Evolutionary conservation across 2,888 invertebrate genomes (phyloP), one percentile per base, ranked within the genome.

Genomic region (Cacoxenus indagator): DNA sequence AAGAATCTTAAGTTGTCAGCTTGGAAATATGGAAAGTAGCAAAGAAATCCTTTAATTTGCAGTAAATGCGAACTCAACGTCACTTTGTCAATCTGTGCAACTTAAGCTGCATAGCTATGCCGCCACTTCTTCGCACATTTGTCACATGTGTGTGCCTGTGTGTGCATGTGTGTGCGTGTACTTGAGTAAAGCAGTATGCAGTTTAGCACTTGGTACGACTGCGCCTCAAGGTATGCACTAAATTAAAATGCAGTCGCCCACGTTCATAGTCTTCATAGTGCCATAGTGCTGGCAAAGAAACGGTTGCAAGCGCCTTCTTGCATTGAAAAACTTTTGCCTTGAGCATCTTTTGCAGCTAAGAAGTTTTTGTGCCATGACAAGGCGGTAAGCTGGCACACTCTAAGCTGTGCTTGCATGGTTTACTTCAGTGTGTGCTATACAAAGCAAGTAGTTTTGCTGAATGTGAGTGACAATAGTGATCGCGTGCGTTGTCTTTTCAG

Each of bases 181-280:
- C 55, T 8, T 4, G 14, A 26, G 55, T 22, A 51, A 26, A 55
- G 55, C 26, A 27, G 26, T 27, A 55, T 2, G 55, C 19, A 55
- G 26, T 81, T 77, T 80, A 82, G 76, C 78, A 78, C 81, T 81
- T 83, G 76, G 72, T 74, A 73, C 74, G 76, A 75, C 72, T 76
- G 72, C 74, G 83, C 82, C 82, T 78, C 73, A 76, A 83, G 82
- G 82, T 84, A 83, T 84, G 82, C 82, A 83, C 80, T 78, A 84
- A 83, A 83, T 84, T 83, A 84, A 82, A 84, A 84, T 81, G 78
- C 83, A 78, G 76, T 74, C 78, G 64, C 51, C 57, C 22, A 43
- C 37, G 45, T 67, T 51, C 29, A 24, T 61, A 19, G 48, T 24
- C n/a, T n/a, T n/a, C n/a, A n/a, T n/a, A 14, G 31, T 31, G 59